A percentile compares a stretch with the other conserved stretches of the same genome.
Evolutionary conservation across 2,113 vertebrate species (phyloP).

Genomic region (Saguinus imperator): DNA sequence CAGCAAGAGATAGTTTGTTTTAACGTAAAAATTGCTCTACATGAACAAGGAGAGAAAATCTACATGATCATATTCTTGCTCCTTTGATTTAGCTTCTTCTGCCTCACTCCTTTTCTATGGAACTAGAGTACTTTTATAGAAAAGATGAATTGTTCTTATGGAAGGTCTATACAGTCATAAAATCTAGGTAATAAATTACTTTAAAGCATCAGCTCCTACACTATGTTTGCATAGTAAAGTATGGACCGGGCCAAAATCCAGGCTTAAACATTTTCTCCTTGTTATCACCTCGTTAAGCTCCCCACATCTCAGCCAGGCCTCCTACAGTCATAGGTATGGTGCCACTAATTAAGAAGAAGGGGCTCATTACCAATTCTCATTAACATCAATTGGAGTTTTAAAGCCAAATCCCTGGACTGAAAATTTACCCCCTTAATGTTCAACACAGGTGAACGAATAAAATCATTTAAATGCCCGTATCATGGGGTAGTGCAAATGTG

Average conservation of each 20-base stretch:
- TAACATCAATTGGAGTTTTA: conserved; percentile 80
- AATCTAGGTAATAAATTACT: conserved; percentile 59
- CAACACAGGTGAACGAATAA: conserved; percentile 80
- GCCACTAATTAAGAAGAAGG: conserved; percentile 80
- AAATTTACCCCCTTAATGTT: conserved; percentile 80
- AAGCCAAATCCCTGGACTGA: conserved; percentile 77
- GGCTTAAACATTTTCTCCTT: conserved; percentile 76
- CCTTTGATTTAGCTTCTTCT: neutral
- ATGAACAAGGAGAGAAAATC: conserved; percentile 1
- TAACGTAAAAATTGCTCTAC: neutral
- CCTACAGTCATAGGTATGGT: conserved; percentile 76
- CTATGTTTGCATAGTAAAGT: conserved; percentile 69
- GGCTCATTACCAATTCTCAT: conserved; percentile 80
- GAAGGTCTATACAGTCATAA: conserved; percentile 47
- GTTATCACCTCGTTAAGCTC: conserved; percentile 80
- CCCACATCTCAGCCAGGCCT: conserved; percentile 63
- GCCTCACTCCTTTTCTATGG: neutral
- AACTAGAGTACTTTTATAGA: conserved; percentile 48
- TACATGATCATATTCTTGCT: neutral
- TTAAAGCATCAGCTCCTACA: conserved; percentile 64
- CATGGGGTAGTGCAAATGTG: conserved; percentile 75
- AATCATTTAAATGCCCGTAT: conserved; percentile 76
- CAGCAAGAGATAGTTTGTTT: conserved; percentile 31
- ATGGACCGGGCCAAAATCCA: conserved; percentile 61
- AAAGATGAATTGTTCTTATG: conserved; percentile 54